Evolutionary conservation across 1,140 invertebrate species (phyloP), one percentile per base, ranked within the genome.

Genomic region (Dermatophagoides farinae): DNA sequence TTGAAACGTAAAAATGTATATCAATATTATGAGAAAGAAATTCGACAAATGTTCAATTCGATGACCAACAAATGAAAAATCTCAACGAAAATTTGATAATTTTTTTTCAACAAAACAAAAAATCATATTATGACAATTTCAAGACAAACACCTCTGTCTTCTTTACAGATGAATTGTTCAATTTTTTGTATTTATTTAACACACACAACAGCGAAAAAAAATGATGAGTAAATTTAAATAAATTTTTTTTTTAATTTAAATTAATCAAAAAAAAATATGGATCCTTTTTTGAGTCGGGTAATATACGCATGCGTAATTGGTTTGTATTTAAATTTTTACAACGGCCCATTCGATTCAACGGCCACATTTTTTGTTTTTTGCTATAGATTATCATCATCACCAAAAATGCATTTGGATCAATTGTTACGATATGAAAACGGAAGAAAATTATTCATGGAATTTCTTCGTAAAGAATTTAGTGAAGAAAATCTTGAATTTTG

Each of bases 1-100:
- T 20, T 64, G 6, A 49, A 58, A 16, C 54, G 63, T 12, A 61
- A 61, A 20, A 25, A 60, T 22, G 52, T 64, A 39, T 40, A 61
- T n/a, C 41, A 64, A 16, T 51, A 5, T 39, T 62, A 62, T 40
- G 16, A 37, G 1, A 11, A 31, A 6, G 61, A 61, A 16, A 61
- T 62, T 10, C 11, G 38, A 6, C 60, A 22, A 49, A 44, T 62
- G 43, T 62, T 61, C 23, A 37, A 38, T 41, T 41, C 60, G 53
- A 11, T 55, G 1, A 20, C 20, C 11, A 44, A 10, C 43, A 44
- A 16, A 16, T 44, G 5, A 44, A 16, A 20, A 16, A 44, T 44
- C 18, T 44, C 41, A 43, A 10, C 41, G 41, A 43, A 10, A 43
- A 43, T 44, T 44, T n/a, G 18, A n/a, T 10, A 44, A 44, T 5